phyloP scores from a whole-genome alignment of 2,888 invertebrate species.

The Nomada lathburiana region DNA sequence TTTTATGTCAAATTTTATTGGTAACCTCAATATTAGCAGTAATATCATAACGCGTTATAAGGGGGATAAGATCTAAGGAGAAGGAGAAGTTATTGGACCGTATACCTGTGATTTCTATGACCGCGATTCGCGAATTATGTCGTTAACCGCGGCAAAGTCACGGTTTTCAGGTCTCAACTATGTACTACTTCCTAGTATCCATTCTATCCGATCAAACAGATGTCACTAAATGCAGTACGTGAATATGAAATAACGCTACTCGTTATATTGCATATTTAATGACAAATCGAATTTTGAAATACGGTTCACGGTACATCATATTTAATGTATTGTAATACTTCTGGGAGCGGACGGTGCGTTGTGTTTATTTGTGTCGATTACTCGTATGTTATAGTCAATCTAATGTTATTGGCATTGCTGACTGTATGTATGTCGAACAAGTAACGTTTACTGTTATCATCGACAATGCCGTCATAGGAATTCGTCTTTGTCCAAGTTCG shows the following conservation, averaged over 20 bases:
- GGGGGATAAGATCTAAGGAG: background rate
- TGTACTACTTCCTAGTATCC: background rate
- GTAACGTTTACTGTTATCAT: constrained; percentile 35
- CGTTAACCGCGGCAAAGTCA: constrained; percentile 42
- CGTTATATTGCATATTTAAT: background rate
- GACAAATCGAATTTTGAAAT: too few relatives aligned
- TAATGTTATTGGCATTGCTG: background rate
- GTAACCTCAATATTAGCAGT: background rate
- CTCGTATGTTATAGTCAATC: too few relatives aligned
- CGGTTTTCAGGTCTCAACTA: constrained; percentile 41
- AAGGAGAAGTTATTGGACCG: constrained; percentile 1
- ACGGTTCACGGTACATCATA: too few relatives aligned
- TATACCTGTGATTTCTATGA: constrained; percentile 38
- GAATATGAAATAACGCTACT: background rate
- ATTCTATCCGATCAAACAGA: background rate
- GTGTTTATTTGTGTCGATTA: background rate
- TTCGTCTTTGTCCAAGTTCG: constrained; percentile 14
- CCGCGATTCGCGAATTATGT: constrained; percentile 48
- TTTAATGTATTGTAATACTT: background rate
- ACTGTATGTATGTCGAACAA: background rate
- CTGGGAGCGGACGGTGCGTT: too few relatives aligned
- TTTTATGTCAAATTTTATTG: too few relatives aligned
- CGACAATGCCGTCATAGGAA: constrained; percentile 5
- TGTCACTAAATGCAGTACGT: background rate
- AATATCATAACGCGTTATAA: background rate